These are phyloP conservation scores for Hydractinia symbiolongicarpus DNA, from an alignment of 30 jellyfish, hydroid and myxozoan species.

Conservation along the genomic window DNA sequence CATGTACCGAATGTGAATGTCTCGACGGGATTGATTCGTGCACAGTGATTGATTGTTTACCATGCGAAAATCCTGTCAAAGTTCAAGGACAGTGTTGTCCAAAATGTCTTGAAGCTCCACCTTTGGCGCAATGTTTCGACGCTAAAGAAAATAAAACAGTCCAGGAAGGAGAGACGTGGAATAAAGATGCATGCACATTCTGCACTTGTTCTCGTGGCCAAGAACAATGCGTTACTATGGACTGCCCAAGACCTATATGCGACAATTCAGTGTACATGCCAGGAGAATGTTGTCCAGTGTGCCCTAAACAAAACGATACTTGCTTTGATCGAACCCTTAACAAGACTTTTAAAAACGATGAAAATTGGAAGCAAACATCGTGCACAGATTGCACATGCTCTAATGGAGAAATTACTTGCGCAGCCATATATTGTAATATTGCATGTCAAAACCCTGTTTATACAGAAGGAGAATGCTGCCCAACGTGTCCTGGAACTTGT, in stretches of 20 bases:
- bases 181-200: background rate
- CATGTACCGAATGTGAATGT: background rate
- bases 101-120: background rate
- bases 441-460: constrained; percentile 29
- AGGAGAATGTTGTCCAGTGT: constrained; percentile 72
- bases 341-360: background rate
- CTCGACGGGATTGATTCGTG: background rate
- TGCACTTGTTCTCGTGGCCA: constrained; percentile 5
- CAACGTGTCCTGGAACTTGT: constrained; percentile 23
- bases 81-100: constrained; percentile 60
- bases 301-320: constrained; percentile 41
- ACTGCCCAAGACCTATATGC: background rate
- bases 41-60: background rate
- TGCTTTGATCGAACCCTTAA: background rate
- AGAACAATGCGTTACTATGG: background rate
- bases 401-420: background rate
- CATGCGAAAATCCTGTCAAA: background rate
- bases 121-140: background rate
- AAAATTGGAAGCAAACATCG: background rate
- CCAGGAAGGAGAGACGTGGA: constrained; percentile 8
- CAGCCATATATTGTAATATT: background rate
- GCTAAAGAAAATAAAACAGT: background rate
- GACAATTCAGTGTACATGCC: constrained; percentile 46
- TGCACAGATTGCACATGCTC: background rate
- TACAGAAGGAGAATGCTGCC: constrained; percentile 57